Base-by-base conservation (phyloP, 2,888 invertebrate genomes). In the Acleris laterana region DNA sequence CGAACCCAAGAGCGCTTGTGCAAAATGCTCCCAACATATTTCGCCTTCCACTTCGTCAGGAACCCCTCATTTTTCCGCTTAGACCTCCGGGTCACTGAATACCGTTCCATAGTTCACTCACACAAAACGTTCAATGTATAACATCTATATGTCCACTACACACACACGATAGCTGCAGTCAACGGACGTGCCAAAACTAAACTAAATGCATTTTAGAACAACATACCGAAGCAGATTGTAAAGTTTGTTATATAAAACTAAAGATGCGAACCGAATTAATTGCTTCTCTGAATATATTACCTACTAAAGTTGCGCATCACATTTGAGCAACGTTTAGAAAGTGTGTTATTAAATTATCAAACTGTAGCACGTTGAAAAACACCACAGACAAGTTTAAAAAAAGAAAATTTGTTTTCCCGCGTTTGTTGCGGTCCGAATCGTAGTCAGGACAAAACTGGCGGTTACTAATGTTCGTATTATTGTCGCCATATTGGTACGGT, bases 401-500 rank as follows among this genome's bases (percentile, higher is more conserved):
- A 58, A 62, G 42, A 53, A 62, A 65, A 65, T 46, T 64, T 61
- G 51, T 70, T 72, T 70, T 69, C 71, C 72, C 72, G 72, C 71
- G 68, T 63, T 69, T 61, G 70, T 68, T 69, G 65, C 71, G 71
- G 68, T 72, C 70, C 68, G 74, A 78, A 76, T 77, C 87, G 86
- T 82, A 87, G 87, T 89, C 88, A 87, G 85, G 82, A 76, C 81
- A 77, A 78, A 79, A 84, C 81, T 82, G 78, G 78, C 73, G 78
- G 80, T 77, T 85, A 89, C 87, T 88, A 89, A 86, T 86, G 77
- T 80, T 80, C 69, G 73, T 77, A 77, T 80, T 83, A 83, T 84
- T 88, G 89, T 87, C 78, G 78, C 89, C 90, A 85, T 89, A 88
- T 88, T 85, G 78, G 86, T 87, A 91, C 92, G 91, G 91, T 93